Evolutionary conservation across 2,113 vertebrate genomes (phyloP), one percentile per base, ranked within the genome.

Genomic region (Sarotherodon lohbergeri): DNA sequence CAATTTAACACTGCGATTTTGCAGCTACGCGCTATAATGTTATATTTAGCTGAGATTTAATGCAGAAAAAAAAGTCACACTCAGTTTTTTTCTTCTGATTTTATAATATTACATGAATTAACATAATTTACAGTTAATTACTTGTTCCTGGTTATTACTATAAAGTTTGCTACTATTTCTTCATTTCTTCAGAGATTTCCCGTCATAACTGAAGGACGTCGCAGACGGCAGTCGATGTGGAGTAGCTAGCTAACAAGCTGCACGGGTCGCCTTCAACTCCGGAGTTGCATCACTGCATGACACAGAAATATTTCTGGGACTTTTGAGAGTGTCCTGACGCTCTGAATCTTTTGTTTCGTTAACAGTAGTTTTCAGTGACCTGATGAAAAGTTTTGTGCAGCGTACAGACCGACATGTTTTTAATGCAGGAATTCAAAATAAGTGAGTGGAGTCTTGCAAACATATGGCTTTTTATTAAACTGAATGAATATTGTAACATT

Each of bases 401-500:
- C 9, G 2, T 5, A 11, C 41, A 76, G 14, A 76, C 43, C 4
- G 3, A 22, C 29, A 36, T 27, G 29, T 34, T 80, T 50, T 43
- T 50, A 39, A n/a, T 22, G 34, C 34, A 68, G 61, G 11, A 39
- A 79, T 1, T 54, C 22, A 34, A 63, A 32, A 66, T 68, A 52
- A 56, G 88, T 22, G 55, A 85, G 87, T 29, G 48, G 32, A 85
- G 84, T 8, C 83, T 91, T 92, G 86, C 63, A 94, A 95, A 96
- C 92, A 93, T 95, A 96, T 96, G 95, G 95, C 95, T 95, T 95
- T 96, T 96, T 96, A 96, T 95, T 96, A 88, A 90, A 92, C 87
- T 92, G 82, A 94, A 95, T 92, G 91, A 93, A 93, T 95, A 94
- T 90, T 91, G 90, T 88, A 89, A 95, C 93, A 96, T 91, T 90